Evolutionary conservation across 2,797 vertebrate genomes (phyloP).

Genomic region (Gambelia wislizenii): DNA sequence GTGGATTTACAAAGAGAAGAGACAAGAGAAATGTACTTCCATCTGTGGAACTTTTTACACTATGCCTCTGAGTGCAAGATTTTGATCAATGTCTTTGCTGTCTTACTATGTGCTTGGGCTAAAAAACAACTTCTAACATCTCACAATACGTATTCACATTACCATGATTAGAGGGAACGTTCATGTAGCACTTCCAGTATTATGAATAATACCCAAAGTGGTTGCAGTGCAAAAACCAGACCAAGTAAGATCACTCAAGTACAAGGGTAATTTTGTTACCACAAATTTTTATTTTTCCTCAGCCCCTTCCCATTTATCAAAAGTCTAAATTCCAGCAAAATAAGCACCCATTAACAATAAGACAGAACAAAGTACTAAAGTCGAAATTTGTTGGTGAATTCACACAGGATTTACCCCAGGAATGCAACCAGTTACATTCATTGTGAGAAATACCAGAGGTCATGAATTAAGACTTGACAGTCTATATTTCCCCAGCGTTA

Average conservation of each 20-base stretch:
- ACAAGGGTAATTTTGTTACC: neutral
- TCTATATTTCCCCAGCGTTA: constrained; percentile 58
- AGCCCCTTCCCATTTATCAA: neutral
- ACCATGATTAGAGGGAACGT: neutral
- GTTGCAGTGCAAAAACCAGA: neutral
- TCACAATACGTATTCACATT: neutral
- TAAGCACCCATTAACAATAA: neutral
- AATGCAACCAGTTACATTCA: neutral
- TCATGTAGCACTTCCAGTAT: neutral
- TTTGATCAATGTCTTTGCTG: neutral
- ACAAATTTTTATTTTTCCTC: neutral
- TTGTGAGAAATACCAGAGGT: neutral
- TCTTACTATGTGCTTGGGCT: neutral
- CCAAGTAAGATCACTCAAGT: neutral
- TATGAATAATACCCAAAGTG: neutral
- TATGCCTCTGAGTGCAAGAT: no score
- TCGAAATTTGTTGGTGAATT: neutral
- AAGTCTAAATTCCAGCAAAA: neutral
- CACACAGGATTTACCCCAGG: neutral
- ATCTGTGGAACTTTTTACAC: no score
- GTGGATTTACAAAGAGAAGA: no score
- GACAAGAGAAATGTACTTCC: no score
- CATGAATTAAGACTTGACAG: neutral
- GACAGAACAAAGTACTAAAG: neutral
- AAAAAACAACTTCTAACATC: neutral